These are phyloP conservation scores for Drosophila orena DNA, from an alignment of 1,140 invertebrate species.

Conservation along the genomic window DNA sequence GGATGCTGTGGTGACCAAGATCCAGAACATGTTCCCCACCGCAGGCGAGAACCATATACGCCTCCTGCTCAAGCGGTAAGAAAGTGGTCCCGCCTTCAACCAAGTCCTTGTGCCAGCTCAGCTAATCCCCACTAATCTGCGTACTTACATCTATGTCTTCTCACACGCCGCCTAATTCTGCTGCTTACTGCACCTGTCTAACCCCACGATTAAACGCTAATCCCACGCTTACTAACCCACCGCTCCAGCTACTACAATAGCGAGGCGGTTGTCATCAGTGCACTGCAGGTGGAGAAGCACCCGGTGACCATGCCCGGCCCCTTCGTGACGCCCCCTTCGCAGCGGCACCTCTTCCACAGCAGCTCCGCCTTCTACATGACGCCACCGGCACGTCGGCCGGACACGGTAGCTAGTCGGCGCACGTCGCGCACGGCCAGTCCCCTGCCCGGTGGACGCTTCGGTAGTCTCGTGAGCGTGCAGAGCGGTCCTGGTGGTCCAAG, in stretches of 20 bases:
- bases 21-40: constrained; percentile 95
- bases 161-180: constrained; percentile 56
- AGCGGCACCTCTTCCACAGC: constrained; percentile 85
- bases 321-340: constrained; percentile 88
- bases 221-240: constrained; percentile 57
- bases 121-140: constrained; percentile 59
- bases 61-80: constrained; percentile 94
- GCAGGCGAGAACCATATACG: constrained; percentile 95
- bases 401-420: constrained; percentile 78
- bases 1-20: constrained; percentile 91
- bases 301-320: constrained; percentile 94
- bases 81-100: too few relatives aligned
- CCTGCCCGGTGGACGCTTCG: constrained; percentile 86
- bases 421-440: constrained; percentile 86
- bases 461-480: constrained; percentile 84
- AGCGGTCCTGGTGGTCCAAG: constrained; percentile 74
- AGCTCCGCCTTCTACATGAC: constrained; percentile 84
- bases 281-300: constrained; percentile 96
- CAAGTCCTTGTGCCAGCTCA: constrained; percentile 13
- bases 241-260: constrained; percentile 93
- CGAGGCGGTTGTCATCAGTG: constrained; percentile 96
- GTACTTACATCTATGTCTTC: constrained; percentile 55
- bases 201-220: constrained; percentile 37
- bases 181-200: constrained; percentile 60
- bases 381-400: constrained; percentile 83